Conservation (phyloP, 2,113 vertebrate genomes). For the Amphiprion percula region DNA sequence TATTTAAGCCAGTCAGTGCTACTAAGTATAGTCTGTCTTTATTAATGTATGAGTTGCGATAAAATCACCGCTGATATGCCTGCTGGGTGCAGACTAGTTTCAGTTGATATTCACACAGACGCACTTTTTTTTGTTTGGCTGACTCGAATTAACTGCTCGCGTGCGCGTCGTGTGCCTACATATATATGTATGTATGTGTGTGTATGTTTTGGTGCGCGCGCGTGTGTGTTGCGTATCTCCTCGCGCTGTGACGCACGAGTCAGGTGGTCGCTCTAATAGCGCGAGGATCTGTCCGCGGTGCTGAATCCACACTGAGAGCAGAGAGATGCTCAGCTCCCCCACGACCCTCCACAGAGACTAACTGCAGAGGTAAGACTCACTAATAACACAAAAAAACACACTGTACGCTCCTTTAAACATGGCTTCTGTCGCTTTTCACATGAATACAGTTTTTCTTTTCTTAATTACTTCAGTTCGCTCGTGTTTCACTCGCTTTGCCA, state of each 20-base stretch:
- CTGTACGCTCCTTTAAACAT: no score
- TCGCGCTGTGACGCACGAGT: conserved; percentile 79
- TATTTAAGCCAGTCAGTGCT: neutral
- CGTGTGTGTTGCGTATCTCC: conserved; percentile 59
- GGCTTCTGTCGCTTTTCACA: neutral
- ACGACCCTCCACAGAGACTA: conserved; percentile 57
- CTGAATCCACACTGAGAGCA: conserved; percentile 62
- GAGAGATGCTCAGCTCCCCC: conserved; percentile 68
- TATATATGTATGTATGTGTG: conserved; percentile 23
- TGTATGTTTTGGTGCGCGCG: neutral
- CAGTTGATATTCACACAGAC: conserved; percentile 2
- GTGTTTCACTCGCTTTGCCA: conserved; percentile 34
- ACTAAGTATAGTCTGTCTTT: conserved; percentile 9
- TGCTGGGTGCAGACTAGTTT: neutral
- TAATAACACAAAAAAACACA: no score
- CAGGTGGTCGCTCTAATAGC: conserved; percentile 79
- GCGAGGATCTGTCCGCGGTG: conserved; percentile 87
- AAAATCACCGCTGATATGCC: no score
- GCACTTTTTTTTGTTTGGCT: neutral
- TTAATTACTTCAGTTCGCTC: neutral
- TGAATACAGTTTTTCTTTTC: neutral
- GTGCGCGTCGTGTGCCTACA: neutral
- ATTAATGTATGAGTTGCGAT: neutral
- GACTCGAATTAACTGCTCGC: conserved; percentile 32
- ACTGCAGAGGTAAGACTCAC: conserved; percentile 80